Base-by-base conservation (phyloP, 2,797 vertebrate genomes). In the Aphelocoma californica region DNA sequence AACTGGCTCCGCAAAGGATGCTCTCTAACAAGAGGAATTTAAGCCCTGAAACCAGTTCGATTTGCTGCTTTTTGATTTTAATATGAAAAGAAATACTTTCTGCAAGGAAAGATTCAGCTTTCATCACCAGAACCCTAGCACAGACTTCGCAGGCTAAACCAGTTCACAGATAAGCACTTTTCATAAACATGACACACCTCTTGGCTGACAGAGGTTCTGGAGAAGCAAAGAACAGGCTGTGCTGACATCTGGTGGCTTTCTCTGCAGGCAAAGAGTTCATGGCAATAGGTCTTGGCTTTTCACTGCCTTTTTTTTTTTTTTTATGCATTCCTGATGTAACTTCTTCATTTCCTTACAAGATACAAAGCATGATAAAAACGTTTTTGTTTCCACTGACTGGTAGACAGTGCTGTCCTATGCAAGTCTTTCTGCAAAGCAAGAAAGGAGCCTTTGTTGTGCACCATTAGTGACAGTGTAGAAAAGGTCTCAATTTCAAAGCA, bases 221-320 rank as follows among this genome's bases (percentile, higher is more conserved):
- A 83, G 79, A 78, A 58, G 23, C 67, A 88, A 85, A 96, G 93
- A 84, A 90, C 57, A 95, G 97, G 73, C 97, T 98, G 95, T 97
- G 95, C 97, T 98, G 98, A 97, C 98, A 98, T 91, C 98, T 98
- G 95, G 93, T 97, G 98, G 97, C 82, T 88, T 85, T 78, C 12
- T n/a, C 18, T 45, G 82, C 47, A 78, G 75, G 64, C 36, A 74
- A 70, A 92, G 65, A 34, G 51, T 26, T 86, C 25, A 47, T 21
- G 58, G 65, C 44, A 70, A 23, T 7, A 79, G 54, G 44, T 73
- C 70, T 67, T 71, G 25, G 53, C 45, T 88, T 92, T 82, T 65
- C 4, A 1, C 25, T 85, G 48, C 38, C 32, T 1, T 19, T 9
- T 18, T 64, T 44, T 70, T 28, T 17, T 29, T 60, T 65, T 32